Evolutionary conservation across 1,140 invertebrate species (phyloP), one percentile per base, ranked within the genome.

Genomic region (Araneus ventricosus): DNA sequence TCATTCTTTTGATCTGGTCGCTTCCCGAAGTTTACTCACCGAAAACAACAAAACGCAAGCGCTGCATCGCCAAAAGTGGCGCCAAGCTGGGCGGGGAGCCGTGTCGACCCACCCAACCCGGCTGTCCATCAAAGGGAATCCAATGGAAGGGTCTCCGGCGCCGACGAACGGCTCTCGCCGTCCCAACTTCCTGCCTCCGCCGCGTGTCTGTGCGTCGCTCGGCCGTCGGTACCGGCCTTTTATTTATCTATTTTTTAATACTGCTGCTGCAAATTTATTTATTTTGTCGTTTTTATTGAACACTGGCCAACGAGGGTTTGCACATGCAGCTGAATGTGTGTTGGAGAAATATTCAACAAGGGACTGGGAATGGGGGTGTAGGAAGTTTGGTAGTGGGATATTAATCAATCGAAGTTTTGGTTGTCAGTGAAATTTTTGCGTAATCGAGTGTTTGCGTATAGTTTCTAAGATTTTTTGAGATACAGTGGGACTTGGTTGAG

Each of bases 41-140:
- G n/a, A 63, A 63, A 45, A 39, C 20, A 84, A 45, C 34, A 17
- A 30, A 5, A 34, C 17, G 57, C 22, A 52, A 61, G 52, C 45
- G 34, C 34, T 88, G 86, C 30, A 30, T 57, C 86, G 52, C 37
- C 59, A 39, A 88, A 34, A n/a, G 45, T 57, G 61, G 61, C 24
- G 59, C n/a, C n/a, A 24, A 37, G 37, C 5, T 34, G 61, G 80
- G 80, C 41, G 80, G 80, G 80, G 80, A 84, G 80, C 8, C 14
- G n/a, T 84, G 24, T 52, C 45, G 22, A 45, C 41, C 80, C 80
- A 45, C 80, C 80, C 70, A 20, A 37, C 70, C 37, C 22, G 22
- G n/a, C 86, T 70, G 86, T 88, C 86, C 59, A 70, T 88, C 86
- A 88, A 88, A 22, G 27, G 61, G 30, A 88, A 88, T 41, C 61